phyloP scores from a whole-genome alignment of 35 echinoderm and acorn worm genomes.

The Strongylocentrotus purpuratus region DNA sequence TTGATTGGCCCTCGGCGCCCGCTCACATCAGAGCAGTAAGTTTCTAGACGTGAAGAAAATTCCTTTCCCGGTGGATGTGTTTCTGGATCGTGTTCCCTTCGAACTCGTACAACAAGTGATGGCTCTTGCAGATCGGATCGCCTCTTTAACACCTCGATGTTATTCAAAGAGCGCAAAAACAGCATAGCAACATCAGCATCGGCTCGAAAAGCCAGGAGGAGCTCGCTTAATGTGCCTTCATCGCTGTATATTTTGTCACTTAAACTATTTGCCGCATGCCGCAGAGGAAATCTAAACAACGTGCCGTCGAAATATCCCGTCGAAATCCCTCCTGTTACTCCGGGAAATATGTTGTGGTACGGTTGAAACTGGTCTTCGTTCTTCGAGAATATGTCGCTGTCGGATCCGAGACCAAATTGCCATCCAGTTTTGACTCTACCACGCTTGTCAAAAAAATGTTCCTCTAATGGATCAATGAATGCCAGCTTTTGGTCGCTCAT shows the following conservation, averaged over 20 bases:
- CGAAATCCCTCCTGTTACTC: neutral
- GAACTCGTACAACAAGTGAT: neutral
- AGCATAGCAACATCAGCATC: slow-evolving; percentile 28
- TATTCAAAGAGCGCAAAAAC: neutral
- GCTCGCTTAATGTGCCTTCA: neutral
- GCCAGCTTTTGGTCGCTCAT: slow-evolving; percentile 21
- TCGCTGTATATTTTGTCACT: neutral
- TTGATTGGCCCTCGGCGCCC: neutral
- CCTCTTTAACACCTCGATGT: slow-evolving; percentile 22
- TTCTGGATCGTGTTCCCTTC: neutral
- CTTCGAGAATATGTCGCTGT: neutral
- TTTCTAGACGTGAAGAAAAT: neutral
- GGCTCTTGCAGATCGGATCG: neutral
- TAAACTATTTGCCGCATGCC: neutral
- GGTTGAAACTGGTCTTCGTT: slow-evolving; percentile 33
- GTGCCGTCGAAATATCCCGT: slow-evolving; percentile 1
- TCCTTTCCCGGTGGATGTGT: neutral
- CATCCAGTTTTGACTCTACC: neutral
- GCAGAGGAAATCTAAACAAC: slow-evolving; percentile 21
- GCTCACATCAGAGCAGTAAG: neutral
- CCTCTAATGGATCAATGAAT: slow-evolving; percentile 39
- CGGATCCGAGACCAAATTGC: neutral
- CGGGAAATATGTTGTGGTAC: neutral
- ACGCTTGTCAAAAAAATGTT: neutral
- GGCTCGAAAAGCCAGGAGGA: neutral